Evolutionary conservation across 92 coral and sea anemone genomes (phyloP).

Genomic region (Epizoanthus scotinus): DNA sequence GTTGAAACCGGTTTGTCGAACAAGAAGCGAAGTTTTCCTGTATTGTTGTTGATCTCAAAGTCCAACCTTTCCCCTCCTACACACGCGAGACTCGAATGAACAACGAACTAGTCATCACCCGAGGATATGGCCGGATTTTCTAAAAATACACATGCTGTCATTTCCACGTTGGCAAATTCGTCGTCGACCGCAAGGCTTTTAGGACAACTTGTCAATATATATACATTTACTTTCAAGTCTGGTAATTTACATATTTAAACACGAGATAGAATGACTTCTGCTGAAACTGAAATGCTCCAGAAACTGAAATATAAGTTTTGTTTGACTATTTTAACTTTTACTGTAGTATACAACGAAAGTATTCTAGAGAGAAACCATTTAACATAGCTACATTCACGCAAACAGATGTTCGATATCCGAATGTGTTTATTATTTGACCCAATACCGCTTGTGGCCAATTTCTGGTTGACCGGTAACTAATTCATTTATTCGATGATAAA

Average conservation of each 20-base stretch:
- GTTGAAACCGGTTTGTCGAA: conserved; percentile 29
- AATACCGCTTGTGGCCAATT: neutral
- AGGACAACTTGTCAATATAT: neutral
- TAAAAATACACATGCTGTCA: conserved; percentile 38
- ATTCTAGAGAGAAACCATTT: neutral
- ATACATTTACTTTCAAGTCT: neutral
- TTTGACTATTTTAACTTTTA: neutral
- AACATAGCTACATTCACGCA: neutral
- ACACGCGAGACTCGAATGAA: conserved; percentile 30
- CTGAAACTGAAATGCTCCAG: neutral
- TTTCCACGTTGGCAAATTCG: conserved; percentile 37
- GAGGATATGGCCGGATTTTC: neutral
- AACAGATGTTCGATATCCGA: neutral
- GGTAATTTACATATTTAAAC: neutral
- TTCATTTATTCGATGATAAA: neutral
- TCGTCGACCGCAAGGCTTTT: conserved; percentile 25
- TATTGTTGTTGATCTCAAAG: neutral
- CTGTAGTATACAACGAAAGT: neutral
- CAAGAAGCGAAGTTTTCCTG: conserved; percentile 10
- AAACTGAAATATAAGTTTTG: neutral
- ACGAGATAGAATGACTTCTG: neutral
- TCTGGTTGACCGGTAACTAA: conserved; percentile 5
- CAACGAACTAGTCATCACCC: neutral
- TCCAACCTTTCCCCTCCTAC: conserved; percentile 5
- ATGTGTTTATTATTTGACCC: neutral